A percentile compares a stretch with the other conserved stretches of the same genome.
Evolutionary conservation across 53 echinoderm and acorn worm species (phyloP).

Genomic region (Patiria pectinifera): DNA sequence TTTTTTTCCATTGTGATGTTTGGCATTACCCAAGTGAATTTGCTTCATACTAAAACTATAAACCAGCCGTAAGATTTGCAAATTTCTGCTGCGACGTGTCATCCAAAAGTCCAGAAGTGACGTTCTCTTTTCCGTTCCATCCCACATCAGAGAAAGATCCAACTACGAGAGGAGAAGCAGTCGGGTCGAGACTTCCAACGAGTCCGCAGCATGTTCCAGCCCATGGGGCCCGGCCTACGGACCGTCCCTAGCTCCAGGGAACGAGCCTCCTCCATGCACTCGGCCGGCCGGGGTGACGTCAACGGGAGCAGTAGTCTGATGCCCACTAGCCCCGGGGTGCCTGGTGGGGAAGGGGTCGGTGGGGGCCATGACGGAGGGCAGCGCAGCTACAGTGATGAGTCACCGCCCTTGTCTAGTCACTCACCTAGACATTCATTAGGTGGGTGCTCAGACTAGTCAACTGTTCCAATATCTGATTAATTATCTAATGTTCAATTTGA

Average conservation of each 20-base stretch:
- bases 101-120: no score
- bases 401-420: constrained; percentile 76
- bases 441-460: neutral
- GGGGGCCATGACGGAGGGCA: constrained; percentile 24
- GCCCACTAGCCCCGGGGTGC: neutral
- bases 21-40: no score
- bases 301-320: constrained; percentile 11
- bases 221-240: constrained; percentile 26
- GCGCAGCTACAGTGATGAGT: constrained; percentile 73
- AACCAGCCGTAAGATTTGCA: no score
- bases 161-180: constrained; percentile 51
- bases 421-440: constrained; percentile 85
- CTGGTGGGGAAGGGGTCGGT: constrained; percentile 1
- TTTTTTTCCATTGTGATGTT: no score
- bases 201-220: constrained; percentile 72
- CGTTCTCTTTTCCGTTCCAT: neutral
- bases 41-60: no score
- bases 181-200: constrained; percentile 55
- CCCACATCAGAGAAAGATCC: constrained; percentile 32
- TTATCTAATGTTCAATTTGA: no score
- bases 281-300: constrained; percentile 27
- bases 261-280: constrained; percentile 44
- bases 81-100: no score
- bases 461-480: no score
- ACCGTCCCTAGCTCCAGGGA: constrained; percentile 16